phyloP scores from a whole-genome alignment of 2,888 invertebrate species.

The Zhengitettix transpicula region DNA sequence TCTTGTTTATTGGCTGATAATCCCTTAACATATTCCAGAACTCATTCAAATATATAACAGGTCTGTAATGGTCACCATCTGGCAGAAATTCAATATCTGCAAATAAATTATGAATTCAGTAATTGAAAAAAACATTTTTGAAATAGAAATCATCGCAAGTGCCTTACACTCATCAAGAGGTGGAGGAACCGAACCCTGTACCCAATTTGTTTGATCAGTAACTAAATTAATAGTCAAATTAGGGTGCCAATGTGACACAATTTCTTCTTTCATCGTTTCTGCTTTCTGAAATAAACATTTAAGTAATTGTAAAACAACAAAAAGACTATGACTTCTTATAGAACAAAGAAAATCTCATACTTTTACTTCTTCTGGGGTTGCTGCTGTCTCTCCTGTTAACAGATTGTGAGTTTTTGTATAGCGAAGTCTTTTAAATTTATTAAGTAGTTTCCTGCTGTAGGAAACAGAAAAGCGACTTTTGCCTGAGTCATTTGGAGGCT shows the following conservation, averaged over 20 bases:
- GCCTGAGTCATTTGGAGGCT: slow-evolving; percentile 55
- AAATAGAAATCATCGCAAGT: not conserved
- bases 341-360: slow-evolving; percentile 20
- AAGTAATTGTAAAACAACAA: not conserved
- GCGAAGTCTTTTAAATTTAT: slow-evolving; percentile 77
- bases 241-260: slow-evolving; percentile 98
- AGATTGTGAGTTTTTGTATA: slow-evolving; percentile 84
- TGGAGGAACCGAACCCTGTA: slow-evolving; percentile 73
- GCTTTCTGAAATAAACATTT: slow-evolving; percentile 39
- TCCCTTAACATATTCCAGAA: slow-evolving; percentile 98
- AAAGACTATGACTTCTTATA: not conserved
- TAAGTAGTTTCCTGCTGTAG: slow-evolving; percentile 64
- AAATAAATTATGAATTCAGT: slow-evolving; percentile 9
- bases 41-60: slow-evolving; percentile 87
- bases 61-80: slow-evolving; percentile 75
- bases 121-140: not conserved
- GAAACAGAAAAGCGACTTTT: slow-evolving; percentile 45
- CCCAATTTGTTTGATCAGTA: slow-evolving; percentile 92
- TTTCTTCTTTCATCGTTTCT: slow-evolving; percentile 62
- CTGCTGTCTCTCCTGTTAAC: slow-evolving; percentile 76
- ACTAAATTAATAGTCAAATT: slow-evolving; percentile 92
- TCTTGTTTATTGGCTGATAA: slow-evolving; percentile 79
- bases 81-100: slow-evolving; percentile 70
- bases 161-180: slow-evolving; percentile 71
- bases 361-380: slow-evolving; percentile 48